Base-by-base conservation (phyloP, 2,113 vertebrate genomes). In the Rhinoderma darwinii region DNA sequence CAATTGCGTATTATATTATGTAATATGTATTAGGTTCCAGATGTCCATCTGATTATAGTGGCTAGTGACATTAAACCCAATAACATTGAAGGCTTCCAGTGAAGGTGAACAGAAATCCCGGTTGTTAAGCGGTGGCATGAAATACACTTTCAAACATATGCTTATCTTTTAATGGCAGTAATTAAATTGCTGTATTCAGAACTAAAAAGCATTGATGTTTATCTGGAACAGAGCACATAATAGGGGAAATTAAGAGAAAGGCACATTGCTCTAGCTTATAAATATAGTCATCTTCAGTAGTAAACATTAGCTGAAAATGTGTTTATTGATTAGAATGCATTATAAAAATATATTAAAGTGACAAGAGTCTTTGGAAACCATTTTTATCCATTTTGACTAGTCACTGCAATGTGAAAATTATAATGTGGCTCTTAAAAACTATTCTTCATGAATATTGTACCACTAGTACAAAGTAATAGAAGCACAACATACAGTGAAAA, bases 161-260 rank as follows among this genome's bases (percentile, higher is more conserved):
- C 78, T 80, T 61, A 80, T 61, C 54, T 80, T 80, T 80, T 80
- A 41, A 61, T 80, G 78, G 20, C 35, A 41, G 54, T 80, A 80
- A 80, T 80, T 80, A 59, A 80, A 80, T 80, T 41, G 51, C 54
- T 61, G 35, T 80, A 80, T 61, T 80, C 54, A 80, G 51, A 59
- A 80, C 32, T 61, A 61, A 80, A 80, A 80, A 80, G 54, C 12
- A n/a, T 14, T 6, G 35, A 79, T 80, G 78, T 41, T 80, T 61
- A 80, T 80, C 78, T 41, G 11, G 35, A 54, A 79, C 59, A 80
- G 54, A 39, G 54, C 54, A 61, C 30, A 41, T 22, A 80, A 59
- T 80, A 79, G 37, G 51, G 12, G 17, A 80, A 61, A 25, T 59
- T 61, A 14, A 6, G 37, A 61, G 17, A 80, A 80, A 61, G 22